phyloP scores from a whole-genome alignment of 2,113 vertebrate genomes.

The Notarius quadriscutis region DNA sequence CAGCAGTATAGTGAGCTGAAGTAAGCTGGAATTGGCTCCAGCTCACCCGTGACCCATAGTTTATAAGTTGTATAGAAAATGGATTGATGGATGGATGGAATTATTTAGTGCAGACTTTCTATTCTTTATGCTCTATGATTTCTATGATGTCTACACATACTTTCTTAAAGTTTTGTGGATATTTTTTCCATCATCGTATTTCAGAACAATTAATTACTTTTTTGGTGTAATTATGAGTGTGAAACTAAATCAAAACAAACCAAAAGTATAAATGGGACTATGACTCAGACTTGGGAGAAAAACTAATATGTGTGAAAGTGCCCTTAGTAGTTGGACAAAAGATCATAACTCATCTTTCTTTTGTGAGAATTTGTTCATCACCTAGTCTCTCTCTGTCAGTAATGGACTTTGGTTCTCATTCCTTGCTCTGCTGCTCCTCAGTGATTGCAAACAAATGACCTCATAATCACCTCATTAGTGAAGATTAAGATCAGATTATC shows the following conservation, averaged over 20 bases:
- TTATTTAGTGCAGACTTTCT: neutral
- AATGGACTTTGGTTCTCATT: neutral
- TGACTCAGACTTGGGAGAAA: neutral
- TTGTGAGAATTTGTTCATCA: neutral
- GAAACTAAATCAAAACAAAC: neutral
- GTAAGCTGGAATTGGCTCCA: too few relatives aligned
- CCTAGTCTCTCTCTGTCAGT: neutral
- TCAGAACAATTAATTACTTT: neutral
- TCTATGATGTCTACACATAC: neutral
- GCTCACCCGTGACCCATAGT: too few relatives aligned
- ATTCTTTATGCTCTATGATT: neutral
- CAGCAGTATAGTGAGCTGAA: too few relatives aligned
- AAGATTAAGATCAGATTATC: neutral
- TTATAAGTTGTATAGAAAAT: too few relatives aligned
- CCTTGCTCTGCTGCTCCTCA: neutral
- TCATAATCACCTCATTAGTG: neutral
- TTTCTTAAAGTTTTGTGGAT: neutral
- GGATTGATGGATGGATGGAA: too few relatives aligned
- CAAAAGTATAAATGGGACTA: neutral
- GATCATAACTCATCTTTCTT: neutral
- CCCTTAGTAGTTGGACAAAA: neutral
- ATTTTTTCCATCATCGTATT: neutral
- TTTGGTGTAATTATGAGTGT: neutral
- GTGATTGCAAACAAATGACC: neutral
- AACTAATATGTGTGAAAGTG: neutral